Evolutionary conservation across 2,113 vertebrate genomes (phyloP).

Genomic region (Daboia siamensis): DNA sequence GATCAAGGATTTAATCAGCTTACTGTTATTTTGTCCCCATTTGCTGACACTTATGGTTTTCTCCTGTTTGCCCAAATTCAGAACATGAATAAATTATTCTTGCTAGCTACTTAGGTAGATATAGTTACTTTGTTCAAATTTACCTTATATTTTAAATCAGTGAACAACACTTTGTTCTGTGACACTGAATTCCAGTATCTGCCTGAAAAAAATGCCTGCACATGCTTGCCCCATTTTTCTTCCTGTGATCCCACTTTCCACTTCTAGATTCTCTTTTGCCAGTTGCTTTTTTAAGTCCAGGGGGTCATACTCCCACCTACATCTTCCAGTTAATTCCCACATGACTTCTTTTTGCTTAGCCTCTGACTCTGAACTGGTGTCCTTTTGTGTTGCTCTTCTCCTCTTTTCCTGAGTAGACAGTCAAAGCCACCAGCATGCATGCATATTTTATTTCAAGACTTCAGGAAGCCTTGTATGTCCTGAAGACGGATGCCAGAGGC

Average conservation of each 20-base stretch:
- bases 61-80: not conserved
- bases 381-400: not conserved
- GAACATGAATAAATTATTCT: not conserved
- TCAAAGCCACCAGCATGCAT: not conserved
- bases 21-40: not conserved
- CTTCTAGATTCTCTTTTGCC: not conserved
- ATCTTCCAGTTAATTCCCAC: not conserved
- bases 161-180: not conserved
- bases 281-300: not conserved
- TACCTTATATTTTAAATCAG: not conserved
- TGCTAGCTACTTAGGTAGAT: not conserved
- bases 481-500: not conserved
- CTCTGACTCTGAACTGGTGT: not conserved
- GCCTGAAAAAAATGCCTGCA: not conserved
- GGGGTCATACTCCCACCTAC: not conserved
- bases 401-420: not conserved
- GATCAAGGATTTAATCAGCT: not conserved
- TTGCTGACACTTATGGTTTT: not conserved
- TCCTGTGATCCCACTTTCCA: not conserved
- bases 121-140: not conserved
- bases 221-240: not conserved
- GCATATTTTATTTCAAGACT: not conserved
- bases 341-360: not conserved
- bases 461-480: not conserved
- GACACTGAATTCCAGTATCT: not conserved